Evolutionary conservation across 2,888 invertebrate species (phyloP), one percentile per base, ranked within the genome.

Genomic region (Cyrtodaria siliqua): DNA sequence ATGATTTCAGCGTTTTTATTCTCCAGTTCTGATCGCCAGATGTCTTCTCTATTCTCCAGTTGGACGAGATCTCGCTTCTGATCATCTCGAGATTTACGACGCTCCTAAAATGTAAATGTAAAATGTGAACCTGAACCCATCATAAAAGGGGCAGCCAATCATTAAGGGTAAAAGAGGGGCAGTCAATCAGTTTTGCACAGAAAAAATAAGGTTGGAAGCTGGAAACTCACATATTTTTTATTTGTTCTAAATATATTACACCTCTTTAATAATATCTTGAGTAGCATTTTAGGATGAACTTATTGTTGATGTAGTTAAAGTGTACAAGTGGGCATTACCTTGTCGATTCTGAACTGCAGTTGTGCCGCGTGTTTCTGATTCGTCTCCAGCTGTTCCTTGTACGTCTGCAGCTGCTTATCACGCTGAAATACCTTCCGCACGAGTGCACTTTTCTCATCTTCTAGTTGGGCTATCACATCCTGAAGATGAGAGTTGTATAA

Each of bases 21-120:
- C 23, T 87, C 83, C 26, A 91, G 56, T 56, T 91, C 86, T 27
- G 73, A 66, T 29, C 81, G 79, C 86, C 90, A 89, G 8, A 83
- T 76, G 1, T 89, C 88, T 52, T 89, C 90, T 26, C 87, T 73
- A n/a, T 83, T 85, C 56, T 91, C 89, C 26, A 90, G 62, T 55
- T 89, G 55, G 9, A 75, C 76, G 47, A 91, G 55, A 42, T 90
- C 89, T 26, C 84, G 77, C 27, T 85, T 85, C 79, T 90, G 89
- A 18, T 84, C 83, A 62, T 91, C 91, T 42, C 89, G 67, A 0
- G 89, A 89, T 56, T 88, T 87, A 6, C 91, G 80, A 29, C 86
- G 76, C 63, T 90, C 90, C 91, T 91, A 12, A 33, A 33, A 33
- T 33, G 12, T 33, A 8, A 8, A 33, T 33, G 12, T 33, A n/a